Evolutionary conservation across 2,797 vertebrate genomes (phyloP).

Genomic region (Phataginus tetradactyla): DNA sequence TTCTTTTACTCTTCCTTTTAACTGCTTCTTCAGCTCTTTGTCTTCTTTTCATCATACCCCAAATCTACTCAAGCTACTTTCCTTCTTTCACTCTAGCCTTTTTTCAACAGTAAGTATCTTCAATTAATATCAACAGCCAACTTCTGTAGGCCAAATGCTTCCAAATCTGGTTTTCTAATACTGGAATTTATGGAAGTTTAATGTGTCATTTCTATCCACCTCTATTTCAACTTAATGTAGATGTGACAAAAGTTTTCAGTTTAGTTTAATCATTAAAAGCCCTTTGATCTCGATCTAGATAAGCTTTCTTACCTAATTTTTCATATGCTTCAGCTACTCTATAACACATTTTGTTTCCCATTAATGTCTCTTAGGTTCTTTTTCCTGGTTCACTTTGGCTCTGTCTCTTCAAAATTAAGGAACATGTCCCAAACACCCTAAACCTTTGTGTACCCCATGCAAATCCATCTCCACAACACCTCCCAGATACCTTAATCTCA

Average conservation of each 20-base stretch:
- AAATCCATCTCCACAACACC: background rate
- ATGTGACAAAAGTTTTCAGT: background rate
- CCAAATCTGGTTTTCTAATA: background rate
- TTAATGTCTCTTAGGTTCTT: background rate
- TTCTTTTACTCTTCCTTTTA: background rate
- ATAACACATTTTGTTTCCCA: background rate
- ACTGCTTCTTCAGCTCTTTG: background rate
- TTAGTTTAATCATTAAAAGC: background rate
- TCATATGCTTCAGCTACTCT: background rate
- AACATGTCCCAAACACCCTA: background rate
- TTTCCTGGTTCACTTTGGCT: background rate
- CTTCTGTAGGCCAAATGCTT: background rate
- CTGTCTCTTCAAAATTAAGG: background rate
- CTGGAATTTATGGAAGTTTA: background rate
- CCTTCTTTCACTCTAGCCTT: background rate
- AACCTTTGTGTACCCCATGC: background rate
- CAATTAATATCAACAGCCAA: background rate
- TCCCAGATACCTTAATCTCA: background rate
- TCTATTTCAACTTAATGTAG: background rate
- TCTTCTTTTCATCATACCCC: background rate
- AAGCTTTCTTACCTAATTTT: background rate
- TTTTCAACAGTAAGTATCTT: background rate
- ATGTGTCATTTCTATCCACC: background rate
- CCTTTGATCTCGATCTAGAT: background rate
- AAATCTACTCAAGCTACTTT: background rate